These are phyloP conservation scores for Esox masquinongy DNA, from an alignment of 2,797 vertebrate species.

Conservation along the genomic window DNA sequence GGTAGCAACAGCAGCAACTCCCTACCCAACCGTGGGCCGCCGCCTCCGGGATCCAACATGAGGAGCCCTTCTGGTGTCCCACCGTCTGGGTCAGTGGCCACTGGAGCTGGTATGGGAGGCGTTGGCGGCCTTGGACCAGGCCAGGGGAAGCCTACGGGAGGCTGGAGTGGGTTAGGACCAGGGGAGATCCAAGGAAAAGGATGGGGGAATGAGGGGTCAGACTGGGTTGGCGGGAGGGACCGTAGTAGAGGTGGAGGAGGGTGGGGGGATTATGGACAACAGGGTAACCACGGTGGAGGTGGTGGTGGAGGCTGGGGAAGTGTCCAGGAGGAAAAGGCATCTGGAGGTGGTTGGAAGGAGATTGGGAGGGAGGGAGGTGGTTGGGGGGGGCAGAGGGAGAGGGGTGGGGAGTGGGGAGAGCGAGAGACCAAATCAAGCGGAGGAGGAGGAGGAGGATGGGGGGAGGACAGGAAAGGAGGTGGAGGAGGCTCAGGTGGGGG, in stretches of 20 bases:
- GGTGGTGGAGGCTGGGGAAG: conserved; percentile 66
- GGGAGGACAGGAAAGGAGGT: conserved; percentile 67
- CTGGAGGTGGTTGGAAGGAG: conserved; percentile 34
- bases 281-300: conserved; percentile 53
- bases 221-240: conserved; percentile 83
- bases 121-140: conserved; percentile 49
- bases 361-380: conserved; percentile 66
- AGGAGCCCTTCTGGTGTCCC: conserved; percentile 65
- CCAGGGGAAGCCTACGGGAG: conserved; percentile 88
- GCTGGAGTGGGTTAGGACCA: conserved; percentile 68
- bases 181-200: conserved; percentile 83
- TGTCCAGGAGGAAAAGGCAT: conserved; percentile 86
- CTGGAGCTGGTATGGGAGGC: conserved; percentile 54
- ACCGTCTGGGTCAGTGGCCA: conserved; percentile 65
- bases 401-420: conserved; percentile 69
- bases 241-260: conserved; percentile 51
- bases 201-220: conserved; percentile 75
- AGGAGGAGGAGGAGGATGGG: conserved; percentile 32
- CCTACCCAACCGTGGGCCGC: conserved; percentile 66
- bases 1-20: conserved; percentile 74
- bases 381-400: conserved; percentile 65
- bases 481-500: conserved; percentile 42
- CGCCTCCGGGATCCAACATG: conserved; percentile 63
- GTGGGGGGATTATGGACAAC: conserved; percentile 70
- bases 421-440: conserved; percentile 72